Evolutionary conservation across 2,797 vertebrate species (phyloP), one percentile per base, ranked within the genome.

Genomic region (Tokudaia tokunoshimensis): DNA sequence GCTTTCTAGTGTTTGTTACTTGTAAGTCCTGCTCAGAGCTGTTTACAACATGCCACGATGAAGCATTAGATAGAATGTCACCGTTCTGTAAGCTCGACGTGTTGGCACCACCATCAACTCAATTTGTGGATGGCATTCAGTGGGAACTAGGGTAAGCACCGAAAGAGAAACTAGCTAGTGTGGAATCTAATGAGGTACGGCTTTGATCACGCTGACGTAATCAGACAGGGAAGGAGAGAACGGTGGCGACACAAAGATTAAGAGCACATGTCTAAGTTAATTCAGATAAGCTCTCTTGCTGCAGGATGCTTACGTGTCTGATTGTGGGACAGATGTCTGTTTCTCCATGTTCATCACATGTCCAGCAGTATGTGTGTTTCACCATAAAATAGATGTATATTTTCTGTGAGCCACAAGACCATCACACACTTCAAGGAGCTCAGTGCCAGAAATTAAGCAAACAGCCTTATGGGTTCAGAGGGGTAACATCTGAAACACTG

Each of bases 81-180:
- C 75, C 88, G 41, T 89, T 95, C 89, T 82, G 92, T 85, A 97
- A 97, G 85, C 65, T 41, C 93, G 94, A 92, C 97, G n/a, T 93
- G 98, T 96, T 93, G 93, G 97, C 89, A 97, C 41, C 93, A 79
- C 10, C 15, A 41, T 97, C 94, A 94, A 70, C 81, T 97, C 90
- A 96, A 52, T 96, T 97, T 97, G 97, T 94, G 94, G 88, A 74
- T 55, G 57, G 11, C 0, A 0, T 96, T 97, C 98, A 97, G 97
- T 41, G 97, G 94, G 72, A 97, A 91, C 80, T 74, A 82, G 52
- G 95, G 26, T 89, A 92, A 87, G 88, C 20, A 97, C 95, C 98
- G 98, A 98, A 97, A 98, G 87, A 61, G 86, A 96, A 98, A 98
- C 97, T 87, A 98, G 95, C 94, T 97, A 97, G 97, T 97, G 95